Evolutionary conservation across 2,888 invertebrate species (phyloP).

Genomic region (Cephus runcator): DNA sequence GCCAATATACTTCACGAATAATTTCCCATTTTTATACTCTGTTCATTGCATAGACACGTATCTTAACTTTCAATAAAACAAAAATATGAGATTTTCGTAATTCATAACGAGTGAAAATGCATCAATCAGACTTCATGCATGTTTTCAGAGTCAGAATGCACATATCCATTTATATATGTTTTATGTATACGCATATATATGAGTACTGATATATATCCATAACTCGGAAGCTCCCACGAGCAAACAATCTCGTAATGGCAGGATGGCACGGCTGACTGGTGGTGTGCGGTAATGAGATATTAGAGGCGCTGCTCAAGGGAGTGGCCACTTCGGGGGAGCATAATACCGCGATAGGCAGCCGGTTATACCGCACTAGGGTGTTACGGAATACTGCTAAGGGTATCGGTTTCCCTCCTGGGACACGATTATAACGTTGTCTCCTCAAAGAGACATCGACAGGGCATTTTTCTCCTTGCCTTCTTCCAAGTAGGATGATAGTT

Average conservation of each 20-base stretch:
- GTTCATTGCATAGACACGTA: too few relatives aligned
- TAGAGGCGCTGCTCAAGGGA: slow-evolving; percentile 61
- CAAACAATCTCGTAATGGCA: slow-evolving; percentile 66
- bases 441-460: neutral
- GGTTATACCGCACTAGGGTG: slow-evolving; percentile 47
- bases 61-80: neutral
- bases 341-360: slow-evolving; percentile 53
- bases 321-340: slow-evolving; percentile 58
- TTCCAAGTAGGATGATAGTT: neutral
- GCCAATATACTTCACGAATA: neutral
- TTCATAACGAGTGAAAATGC: neutral
- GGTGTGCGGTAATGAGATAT: slow-evolving; percentile 64
- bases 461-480: neutral
- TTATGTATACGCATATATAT: neutral
- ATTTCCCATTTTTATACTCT: too few relatives aligned
- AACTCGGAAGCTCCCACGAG: slow-evolving; percentile 46
- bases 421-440: slow-evolving; percentile 59
- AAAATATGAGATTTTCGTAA: neutral
- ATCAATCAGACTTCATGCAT: neutral
- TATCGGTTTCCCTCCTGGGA: slow-evolving; percentile 64
- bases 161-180: neutral
- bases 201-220: slow-evolving; percentile 44
- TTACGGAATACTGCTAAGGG: slow-evolving; percentile 51
- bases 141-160: neutral
- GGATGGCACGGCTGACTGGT: slow-evolving; percentile 58